A percentile compares a stretch with the other conserved stretches of the same genome.
Evolutionary conservation across 2,888 invertebrate species (phyloP).

Genomic region (Melinopterus prodromus): DNA sequence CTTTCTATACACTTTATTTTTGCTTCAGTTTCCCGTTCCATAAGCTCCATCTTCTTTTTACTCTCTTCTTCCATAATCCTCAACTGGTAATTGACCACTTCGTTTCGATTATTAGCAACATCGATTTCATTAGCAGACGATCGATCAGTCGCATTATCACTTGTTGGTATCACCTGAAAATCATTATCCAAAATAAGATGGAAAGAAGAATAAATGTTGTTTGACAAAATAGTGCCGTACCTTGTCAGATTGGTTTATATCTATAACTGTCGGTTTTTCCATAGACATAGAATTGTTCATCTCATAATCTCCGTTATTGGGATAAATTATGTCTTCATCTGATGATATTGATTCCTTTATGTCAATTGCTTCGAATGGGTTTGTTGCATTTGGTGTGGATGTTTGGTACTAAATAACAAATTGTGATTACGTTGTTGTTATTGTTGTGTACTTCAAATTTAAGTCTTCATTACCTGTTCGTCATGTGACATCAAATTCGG

Average conservation of each 20-base stretch:
- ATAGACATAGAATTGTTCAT: neutral
- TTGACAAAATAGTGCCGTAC: neutral
- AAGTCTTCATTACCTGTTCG: no score
- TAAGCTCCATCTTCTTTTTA: neutral
- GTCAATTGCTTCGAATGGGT: neutral
- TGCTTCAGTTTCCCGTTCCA: neutral
- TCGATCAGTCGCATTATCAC: neutral
- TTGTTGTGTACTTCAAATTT: neutral
- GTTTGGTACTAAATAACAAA: neutral
- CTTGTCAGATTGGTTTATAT: neutral
- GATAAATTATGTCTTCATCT: neutral
- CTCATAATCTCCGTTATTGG: neutral
- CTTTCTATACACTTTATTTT: neutral
- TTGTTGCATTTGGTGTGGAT: neutral
- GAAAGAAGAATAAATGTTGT: no score
- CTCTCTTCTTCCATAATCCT: neutral
- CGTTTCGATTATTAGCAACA: neutral
- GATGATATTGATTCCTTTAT: neutral
- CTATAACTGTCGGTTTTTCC: neutral
- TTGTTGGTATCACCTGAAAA: no score
- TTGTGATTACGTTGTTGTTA: neutral
- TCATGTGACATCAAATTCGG: no score
- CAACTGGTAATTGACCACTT: neutral
- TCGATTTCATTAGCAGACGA: neutral
- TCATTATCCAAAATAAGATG: no score